Percentiles rank a stretch among this genome's conserved stretches.
Evolutionary conservation across 1,140 invertebrate species (phyloP).

Genomic region (Thalassaphorura encarpata): DNA sequence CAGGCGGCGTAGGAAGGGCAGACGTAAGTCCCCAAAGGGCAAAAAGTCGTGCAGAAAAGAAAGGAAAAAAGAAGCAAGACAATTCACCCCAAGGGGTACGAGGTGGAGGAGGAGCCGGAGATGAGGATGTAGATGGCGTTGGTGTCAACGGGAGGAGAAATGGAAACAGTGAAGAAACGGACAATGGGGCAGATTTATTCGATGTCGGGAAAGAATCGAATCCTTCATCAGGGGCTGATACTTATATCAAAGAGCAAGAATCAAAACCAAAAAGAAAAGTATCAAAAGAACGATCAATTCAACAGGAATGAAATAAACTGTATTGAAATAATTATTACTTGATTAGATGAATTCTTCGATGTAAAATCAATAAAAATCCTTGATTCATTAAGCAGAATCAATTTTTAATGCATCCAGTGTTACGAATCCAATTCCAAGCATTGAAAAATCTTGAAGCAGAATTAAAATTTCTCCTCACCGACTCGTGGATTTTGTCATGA

Average conservation of each 20-base stretch:
- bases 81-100: slow-evolving; percentile 15
- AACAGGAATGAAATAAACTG: not conserved
- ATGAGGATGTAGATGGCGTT: slow-evolving; percentile 20
- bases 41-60: slow-evolving; percentile 9
- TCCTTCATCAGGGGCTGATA: not conserved
- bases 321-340: too few relatives aligned
- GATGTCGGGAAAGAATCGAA: not conserved
- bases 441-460: too few relatives aligned
- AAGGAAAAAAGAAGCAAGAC: slow-evolving; percentile 8
- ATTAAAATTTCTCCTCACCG: too few relatives aligned
- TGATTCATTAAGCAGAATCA: too few relatives aligned
- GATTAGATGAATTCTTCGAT: too few relatives aligned
- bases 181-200: slow-evolving; percentile 13
- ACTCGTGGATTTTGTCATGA: too few relatives aligned
- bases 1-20: slow-evolving; percentile 1
- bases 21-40: slow-evolving; percentile 2
- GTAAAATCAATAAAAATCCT: too few relatives aligned
- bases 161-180: slow-evolving; percentile 4
- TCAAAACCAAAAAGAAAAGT: not conserved
- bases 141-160: not conserved
- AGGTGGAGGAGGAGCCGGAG: slow-evolving; percentile 22
- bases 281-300: not conserved
- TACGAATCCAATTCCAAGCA: too few relatives aligned
- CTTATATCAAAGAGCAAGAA: not conserved
- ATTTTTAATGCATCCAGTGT: too few relatives aligned